phyloP scores from a whole-genome alignment of 1,140 invertebrate species.

The Oreohelix idahoensis region DNA sequence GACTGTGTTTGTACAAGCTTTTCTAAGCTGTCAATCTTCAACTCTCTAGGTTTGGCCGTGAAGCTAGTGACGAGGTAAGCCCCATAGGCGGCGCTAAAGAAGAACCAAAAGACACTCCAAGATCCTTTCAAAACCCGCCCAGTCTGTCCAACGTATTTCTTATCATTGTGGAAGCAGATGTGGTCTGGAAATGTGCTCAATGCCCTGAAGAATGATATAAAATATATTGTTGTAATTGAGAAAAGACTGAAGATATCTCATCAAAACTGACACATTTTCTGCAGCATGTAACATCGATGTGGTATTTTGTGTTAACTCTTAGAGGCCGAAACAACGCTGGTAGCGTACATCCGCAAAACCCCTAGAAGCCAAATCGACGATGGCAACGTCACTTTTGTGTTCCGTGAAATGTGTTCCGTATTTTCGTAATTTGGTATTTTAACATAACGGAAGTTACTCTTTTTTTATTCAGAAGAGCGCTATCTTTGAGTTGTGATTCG shows the following conservation, averaged over 20 bases:
- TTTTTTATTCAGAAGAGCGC: too few relatives aligned
- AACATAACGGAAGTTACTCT: too few relatives aligned
- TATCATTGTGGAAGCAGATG: conserved; percentile 19
- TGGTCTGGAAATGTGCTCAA: conserved; percentile 19
- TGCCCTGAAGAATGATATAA: too few relatives aligned
- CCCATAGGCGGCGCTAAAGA: neutral
- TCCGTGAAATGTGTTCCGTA: too few relatives aligned
- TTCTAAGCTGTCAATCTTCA: neutral
- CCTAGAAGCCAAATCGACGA: too few relatives aligned
- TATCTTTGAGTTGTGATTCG: too few relatives aligned
- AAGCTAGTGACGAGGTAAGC: conserved; percentile 15
- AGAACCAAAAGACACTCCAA: conserved; percentile 15
- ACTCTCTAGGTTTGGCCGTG: neutral
- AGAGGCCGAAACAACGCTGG: too few relatives aligned
- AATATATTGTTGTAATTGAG: too few relatives aligned
- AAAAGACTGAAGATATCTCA: too few relatives aligned
- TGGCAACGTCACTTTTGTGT: too few relatives aligned
- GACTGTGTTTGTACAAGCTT: neutral
- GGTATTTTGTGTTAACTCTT: neutral
- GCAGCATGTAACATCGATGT: neutral
- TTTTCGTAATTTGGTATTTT: too few relatives aligned
- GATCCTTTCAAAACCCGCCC: neutral
- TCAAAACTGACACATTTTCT: neutral
- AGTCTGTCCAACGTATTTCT: neutral
- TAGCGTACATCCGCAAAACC: too few relatives aligned